A percentile compares a stretch with the other conserved stretches of the same genome.
These are phyloP conservation scores for Tachypleus tridentatus DNA, from an alignment of 1,140 invertebrate species.

Conservation along the genomic window DNA sequence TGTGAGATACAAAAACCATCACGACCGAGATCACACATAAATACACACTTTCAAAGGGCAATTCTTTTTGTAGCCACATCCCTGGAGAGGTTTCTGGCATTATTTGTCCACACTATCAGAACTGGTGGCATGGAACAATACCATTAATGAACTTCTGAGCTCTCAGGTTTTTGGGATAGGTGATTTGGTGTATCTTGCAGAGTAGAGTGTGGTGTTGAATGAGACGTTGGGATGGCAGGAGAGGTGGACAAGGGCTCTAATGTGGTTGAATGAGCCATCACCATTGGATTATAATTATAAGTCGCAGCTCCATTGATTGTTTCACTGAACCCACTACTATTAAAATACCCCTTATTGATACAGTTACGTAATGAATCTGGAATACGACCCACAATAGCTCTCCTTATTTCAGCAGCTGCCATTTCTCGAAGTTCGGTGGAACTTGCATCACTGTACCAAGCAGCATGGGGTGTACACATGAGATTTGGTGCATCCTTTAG, in stretches of 20 bases:
- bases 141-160: slow-evolving; percentile 33
- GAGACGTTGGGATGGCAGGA: slow-evolving; percentile 26
- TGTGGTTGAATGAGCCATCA: slow-evolving; percentile 35
- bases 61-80: too few relatives aligned
- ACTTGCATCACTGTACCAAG: slow-evolving; percentile 97
- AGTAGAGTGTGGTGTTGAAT: slow-evolving; percentile 30
- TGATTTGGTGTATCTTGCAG: slow-evolving; percentile 31
- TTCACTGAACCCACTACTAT: slow-evolving; percentile 22
- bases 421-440: slow-evolving; percentile 94
- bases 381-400: slow-evolving; percentile 93
- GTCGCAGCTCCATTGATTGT: slow-evolving; percentile 32
- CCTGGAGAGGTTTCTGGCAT: too few relatives aligned
- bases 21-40: too few relatives aligned
- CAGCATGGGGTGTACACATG: slow-evolving; percentile 94
- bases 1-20: too few relatives aligned
- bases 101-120: too few relatives aligned
- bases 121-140: neutral
- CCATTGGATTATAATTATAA: slow-evolving; percentile 28
- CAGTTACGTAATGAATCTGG: slow-evolving; percentile 94
- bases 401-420: slow-evolving; percentile 93
- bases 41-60: too few relatives aligned
- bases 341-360: slow-evolving; percentile 95
- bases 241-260: slow-evolving; percentile 28
- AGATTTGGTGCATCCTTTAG: slow-evolving; percentile 95
- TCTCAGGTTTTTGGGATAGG: slow-evolving; percentile 32